Evolutionary conservation across 2,113 vertebrate species (phyloP).

Genomic region (Nibea coibor): DNA sequence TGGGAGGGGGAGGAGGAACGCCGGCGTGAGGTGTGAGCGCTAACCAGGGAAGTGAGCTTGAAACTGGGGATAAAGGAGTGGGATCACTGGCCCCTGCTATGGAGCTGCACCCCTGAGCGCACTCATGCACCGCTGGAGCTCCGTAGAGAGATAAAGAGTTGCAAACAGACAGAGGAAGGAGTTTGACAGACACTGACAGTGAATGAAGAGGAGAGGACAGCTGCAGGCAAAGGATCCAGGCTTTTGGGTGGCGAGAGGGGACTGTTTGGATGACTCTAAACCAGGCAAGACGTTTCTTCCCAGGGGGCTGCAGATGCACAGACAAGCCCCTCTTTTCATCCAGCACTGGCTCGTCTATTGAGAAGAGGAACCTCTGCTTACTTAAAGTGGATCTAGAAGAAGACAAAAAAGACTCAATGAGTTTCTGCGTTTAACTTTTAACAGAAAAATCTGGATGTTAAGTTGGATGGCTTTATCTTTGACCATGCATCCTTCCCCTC

Average conservation of each 20-base stretch:
- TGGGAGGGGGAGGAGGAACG: constrained; percentile 81
- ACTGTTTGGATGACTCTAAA: constrained; percentile 58
- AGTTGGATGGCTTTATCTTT: constrained; percentile 13
- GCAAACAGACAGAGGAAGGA: constrained; percentile 45
- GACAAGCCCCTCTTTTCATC: constrained; percentile 37
- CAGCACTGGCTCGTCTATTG: constrained; percentile 17
- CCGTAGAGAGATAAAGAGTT: constrained; percentile 60
- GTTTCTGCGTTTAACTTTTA: constrained; percentile 28
- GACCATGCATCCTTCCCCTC: constrained; percentile 2
- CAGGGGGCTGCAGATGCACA: constrained; percentile 60
- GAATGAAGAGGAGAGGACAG: constrained; percentile 38
- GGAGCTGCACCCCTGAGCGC: constrained; percentile 73
- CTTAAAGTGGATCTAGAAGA: constrained; percentile 17
- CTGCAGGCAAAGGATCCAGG: constrained; percentile 42
- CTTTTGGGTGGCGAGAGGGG: constrained; percentile 44
- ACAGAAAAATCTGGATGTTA: constrained; percentile 27
- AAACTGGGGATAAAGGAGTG: constrained; percentile 49
- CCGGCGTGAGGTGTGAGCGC: constrained; percentile 82
- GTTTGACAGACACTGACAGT: constrained; percentile 46
- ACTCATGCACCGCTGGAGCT: constrained; percentile 35
- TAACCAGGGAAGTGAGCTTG: constrained; percentile 60
- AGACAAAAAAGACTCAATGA: constrained; percentile 2
- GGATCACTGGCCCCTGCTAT: constrained; percentile 74
- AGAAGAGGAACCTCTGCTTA: constrained; percentile 13
- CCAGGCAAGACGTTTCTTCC: constrained; percentile 42